Evolutionary conservation across 35 echinoderm and acorn worm species (phyloP).

Genomic region (Acanthaster planci): DNA sequence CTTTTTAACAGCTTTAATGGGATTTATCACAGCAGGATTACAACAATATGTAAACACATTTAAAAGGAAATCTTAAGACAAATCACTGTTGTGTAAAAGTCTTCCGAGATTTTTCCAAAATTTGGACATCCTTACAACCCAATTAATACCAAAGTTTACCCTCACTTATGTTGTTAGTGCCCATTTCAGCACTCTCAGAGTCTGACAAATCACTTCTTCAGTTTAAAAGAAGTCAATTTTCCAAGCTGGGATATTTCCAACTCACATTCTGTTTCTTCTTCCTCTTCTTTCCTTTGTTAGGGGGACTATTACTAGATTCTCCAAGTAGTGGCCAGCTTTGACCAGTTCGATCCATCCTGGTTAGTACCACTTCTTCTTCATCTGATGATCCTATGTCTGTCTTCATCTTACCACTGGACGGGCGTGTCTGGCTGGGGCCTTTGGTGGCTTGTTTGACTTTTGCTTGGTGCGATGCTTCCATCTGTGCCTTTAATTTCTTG

Average conservation of each 20-base stretch:
- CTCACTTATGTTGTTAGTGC: no score
- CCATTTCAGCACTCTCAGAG: no score
- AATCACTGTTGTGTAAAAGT: no score
- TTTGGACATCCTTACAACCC: no score
- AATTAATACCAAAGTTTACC: no score
- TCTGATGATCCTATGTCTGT: constrained; percentile 23
- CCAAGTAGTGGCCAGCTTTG: constrained; percentile 91
- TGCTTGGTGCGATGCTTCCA: constrained; percentile 74
- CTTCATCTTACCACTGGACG: constrained; percentile 27
- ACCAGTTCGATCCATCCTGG: constrained; percentile 79
- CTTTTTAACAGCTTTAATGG: no score
- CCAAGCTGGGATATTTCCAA: not conserved
- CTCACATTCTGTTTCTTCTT: constrained; percentile 40
- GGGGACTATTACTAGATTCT: constrained; percentile 10
- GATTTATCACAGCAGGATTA: no score
- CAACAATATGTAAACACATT: no score
- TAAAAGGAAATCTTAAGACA: no score
- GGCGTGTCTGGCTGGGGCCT: constrained; percentile 24
- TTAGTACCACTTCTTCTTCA: constrained; percentile 79
- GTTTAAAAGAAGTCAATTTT: not conserved
- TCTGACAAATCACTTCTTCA: no score
- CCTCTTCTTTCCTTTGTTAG: constrained; percentile 65
- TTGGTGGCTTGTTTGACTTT: constrained; percentile 39
- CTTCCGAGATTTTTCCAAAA: no score
- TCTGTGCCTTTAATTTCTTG: constrained; percentile 66